Conservation (phyloP, 2,797 vertebrate genomes). For the Rhabdomys pumilio region DNA sequence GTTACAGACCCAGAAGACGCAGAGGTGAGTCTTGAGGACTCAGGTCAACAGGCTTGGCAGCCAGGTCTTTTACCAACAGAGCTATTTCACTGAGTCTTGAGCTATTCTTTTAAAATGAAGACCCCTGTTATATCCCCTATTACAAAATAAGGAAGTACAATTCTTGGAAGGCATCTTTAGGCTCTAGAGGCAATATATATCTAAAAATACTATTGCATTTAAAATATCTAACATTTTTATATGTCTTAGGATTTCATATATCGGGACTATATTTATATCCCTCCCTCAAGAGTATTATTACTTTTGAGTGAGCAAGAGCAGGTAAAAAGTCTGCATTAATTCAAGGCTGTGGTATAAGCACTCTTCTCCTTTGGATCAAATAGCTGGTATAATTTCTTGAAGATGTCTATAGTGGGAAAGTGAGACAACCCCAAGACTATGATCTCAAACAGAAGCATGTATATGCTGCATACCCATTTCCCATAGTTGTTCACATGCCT, state of each 20-base stretch:
- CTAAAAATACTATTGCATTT: neutral
- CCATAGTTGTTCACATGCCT: no score
- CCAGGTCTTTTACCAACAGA: neutral
- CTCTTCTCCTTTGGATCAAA: neutral
- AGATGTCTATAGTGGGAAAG: neutral
- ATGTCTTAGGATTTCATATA: neutral
- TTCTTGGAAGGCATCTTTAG: neutral
- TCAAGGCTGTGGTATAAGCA: neutral
- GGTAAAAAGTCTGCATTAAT: neutral
- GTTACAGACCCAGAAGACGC: neutral
- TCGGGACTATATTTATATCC: neutral
- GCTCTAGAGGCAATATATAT: neutral
- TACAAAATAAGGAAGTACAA: neutral
- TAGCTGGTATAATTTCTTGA: neutral
- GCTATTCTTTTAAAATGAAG: neutral
- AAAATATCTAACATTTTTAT: neutral
- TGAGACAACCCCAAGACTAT: neutral
- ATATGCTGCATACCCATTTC: neutral
- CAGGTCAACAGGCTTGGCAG: neutral
- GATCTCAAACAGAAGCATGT: neutral
- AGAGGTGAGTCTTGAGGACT: neutral
- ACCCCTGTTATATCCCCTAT: neutral
- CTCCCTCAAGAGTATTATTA: neutral
- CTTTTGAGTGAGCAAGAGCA: neutral
- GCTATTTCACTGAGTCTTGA: neutral